A percentile compares a stretch with the other conserved stretches of the same genome.
These are phyloP conservation scores for Sarcophaga subvicina DNA, from an alignment of 2,888 invertebrate genomes.

Conservation along the genomic window DNA sequence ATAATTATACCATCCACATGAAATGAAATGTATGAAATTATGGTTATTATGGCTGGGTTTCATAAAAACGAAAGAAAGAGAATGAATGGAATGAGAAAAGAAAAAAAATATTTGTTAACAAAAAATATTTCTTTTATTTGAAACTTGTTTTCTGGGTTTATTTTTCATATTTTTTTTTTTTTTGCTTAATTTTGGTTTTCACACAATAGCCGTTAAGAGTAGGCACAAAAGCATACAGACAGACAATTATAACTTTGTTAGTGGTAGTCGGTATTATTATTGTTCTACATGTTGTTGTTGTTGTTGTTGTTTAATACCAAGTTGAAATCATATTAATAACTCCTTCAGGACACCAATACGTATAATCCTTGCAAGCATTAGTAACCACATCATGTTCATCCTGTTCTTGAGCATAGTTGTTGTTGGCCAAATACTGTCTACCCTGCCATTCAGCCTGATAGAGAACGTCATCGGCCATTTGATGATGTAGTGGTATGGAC, in stretches of 20 bases:
- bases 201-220: slow-evolving; percentile 4
- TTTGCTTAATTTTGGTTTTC: slow-evolving; percentile 47
- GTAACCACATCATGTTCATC: slow-evolving; percentile 19
- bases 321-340: slow-evolving; percentile 77
- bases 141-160: slow-evolving; percentile 18
- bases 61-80: background rate
- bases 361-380: slow-evolving; percentile 74
- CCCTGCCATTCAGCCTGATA: slow-evolving; percentile 74
- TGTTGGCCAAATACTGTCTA: slow-evolving; percentile 61
- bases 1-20: slow-evolving; percentile 61
- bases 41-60: slow-evolving; percentile 50
- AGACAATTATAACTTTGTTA: slow-evolving; percentile 19
- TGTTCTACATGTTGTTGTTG: slow-evolving; percentile 8
- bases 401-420: slow-evolving; percentile 1
- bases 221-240: background rate
- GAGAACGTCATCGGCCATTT: slow-evolving; percentile 67
- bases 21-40: slow-evolving; percentile 50
- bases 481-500: slow-evolving; percentile 58
- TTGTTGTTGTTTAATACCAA: slow-evolving; percentile 66
- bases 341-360: slow-evolving; percentile 75
- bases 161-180: background rate
- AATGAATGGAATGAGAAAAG: background rate
- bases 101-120: slow-evolving; percentile 2
- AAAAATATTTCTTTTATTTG: slow-evolving; percentile 51
- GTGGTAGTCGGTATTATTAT: background rate